A percentile compares a stretch with the other conserved stretches of the same genome.
phyloP scores from a whole-genome alignment of 2,888 invertebrate species.

The Athrips mouffetella region DNA sequence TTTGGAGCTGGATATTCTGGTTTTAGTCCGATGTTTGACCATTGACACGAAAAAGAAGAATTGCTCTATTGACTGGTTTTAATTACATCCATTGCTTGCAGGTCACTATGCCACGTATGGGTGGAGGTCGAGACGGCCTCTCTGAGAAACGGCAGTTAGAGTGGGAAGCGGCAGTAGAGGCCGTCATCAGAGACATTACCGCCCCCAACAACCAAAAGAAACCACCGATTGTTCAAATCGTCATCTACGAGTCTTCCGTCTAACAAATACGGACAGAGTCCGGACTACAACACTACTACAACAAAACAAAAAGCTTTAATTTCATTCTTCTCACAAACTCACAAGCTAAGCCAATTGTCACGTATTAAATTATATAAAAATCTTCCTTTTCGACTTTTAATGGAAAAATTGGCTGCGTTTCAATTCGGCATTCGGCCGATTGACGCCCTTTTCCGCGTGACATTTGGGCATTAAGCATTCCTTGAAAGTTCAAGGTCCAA shows the following conservation, averaged over 20 bases:
- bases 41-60: no score
- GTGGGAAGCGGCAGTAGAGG: constrained; percentile 88
- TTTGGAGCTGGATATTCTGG: no score
- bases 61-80: no score
- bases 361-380: not conserved
- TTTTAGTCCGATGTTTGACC: no score
- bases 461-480: constrained; percentile 34
- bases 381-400: not conserved
- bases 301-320: not conserved
- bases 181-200: constrained; percentile 84
- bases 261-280: constrained; percentile 41
- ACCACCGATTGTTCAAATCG: constrained; percentile 86
- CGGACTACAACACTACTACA: not conserved
- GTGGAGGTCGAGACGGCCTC: constrained; percentile 62
- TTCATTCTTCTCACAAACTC: not conserved
- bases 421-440: constrained; percentile 24
- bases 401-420: constrained; percentile 16
- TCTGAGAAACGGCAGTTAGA: constrained; percentile 78
- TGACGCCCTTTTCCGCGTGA: constrained; percentile 37
- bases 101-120: constrained; percentile 86
- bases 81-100: constrained; percentile 48
- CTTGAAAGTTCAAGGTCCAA: constrained; percentile 29
- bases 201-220: constrained; percentile 76
- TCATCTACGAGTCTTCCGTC: constrained; percentile 93
- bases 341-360: constrained; percentile 2